Base-by-base conservation (phyloP, 2,888 invertebrate genomes). In the Adelphocoris suturalis region DNA sequence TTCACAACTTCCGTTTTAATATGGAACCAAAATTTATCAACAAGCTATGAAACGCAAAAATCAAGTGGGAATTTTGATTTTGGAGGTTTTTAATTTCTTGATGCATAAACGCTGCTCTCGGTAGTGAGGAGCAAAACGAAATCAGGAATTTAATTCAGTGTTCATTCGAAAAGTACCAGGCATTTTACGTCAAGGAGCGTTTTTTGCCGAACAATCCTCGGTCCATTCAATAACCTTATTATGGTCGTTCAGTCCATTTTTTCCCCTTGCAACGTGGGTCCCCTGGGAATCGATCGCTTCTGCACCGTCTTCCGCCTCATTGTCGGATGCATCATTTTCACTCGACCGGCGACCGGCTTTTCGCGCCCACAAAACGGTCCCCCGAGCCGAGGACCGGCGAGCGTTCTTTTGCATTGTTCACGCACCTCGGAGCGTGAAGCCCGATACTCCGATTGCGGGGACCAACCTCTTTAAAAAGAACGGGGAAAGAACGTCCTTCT, bases 381-480 rank as follows among this genome's bases (percentile, higher is more conserved):
- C 27, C 23, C 4, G 68, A 0, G 61, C 19, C n/a, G 9, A 19
- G 19, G 61, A 61, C 0, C 61, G 61, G 61, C 37, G 37, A 7
- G 5, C 13, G 68, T 23, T 68, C 23, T 12, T 68, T 23, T 7
- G 68, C 23, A 68, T 68, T 68, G 68, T 68, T 68, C 68, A 68
- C 68, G 68, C 68, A 68, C 27, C 68, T 23, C 68, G 68, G 23
- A 68, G 68, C 68, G 68, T 68, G 68, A 68, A 68, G 68, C 23
- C 68, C 19, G 68, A 68, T 68, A 68, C 27, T 68, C n/a, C 68
- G 68, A 68, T 23, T 9, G 19, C 68, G 12, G 68, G 68, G 68
- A 27, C 68, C 68, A 68, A 68, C 68, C 68, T 68, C 68, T 68
- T 68, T 68, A 68, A 68, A 23, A 68, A 52, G 52, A 52, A 1